Base-by-base conservation (phyloP, 2,888 invertebrate species). In the Lumbricus terrestris region DNA sequence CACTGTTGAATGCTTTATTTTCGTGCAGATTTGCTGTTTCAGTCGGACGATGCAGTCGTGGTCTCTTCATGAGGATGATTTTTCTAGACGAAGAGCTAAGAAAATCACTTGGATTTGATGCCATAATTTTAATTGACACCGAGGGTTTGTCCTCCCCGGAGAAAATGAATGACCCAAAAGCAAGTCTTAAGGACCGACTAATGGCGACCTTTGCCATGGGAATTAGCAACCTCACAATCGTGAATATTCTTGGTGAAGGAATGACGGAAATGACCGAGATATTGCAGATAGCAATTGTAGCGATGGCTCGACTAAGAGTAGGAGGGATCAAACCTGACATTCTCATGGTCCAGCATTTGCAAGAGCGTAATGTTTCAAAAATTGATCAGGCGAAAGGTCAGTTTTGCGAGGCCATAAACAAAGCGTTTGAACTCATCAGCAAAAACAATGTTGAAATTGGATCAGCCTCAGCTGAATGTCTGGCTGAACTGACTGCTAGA, bases 211-310 rank as follows among this genome's bases (percentile, higher is more conserved):
- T 23, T 34, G 85, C 85, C 0, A 85, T 85, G 85, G 85, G 85
- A 85, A 33, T 85, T 8, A 85, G 85, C 85, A 37, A 85, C 29
- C 85, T 85, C 16, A 85, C 34, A 33, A 85, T 85, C n/a, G 85
- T 85, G 34, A 85, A 85, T 18, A 85, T 85, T 85, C 85, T 85
- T 85, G 85, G 85, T 18, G 85, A 85, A 37, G 85, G 85, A 23
- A 85, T 85, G 85, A 85, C 85, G 8, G 85, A 85, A 85, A 85
- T 85, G 85, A 35, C 85, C 20, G 85, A 85, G 37, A 85, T 85
- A 4, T 23, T 85, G 23, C 85, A 85, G 35, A 85, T 85, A 23
- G 85, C 85, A 85, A 85, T 85, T 35, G 35, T 85, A 23, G 85
- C 85, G 13, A 85, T 85, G 85, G 85, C 85, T 35, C 85, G 85